A percentile compares a stretch with the other conserved stretches of the same genome.
phyloP scores from a whole-genome alignment of 35 echinoderm and acorn worm genomes.

The Antedon bifida region DNA sequence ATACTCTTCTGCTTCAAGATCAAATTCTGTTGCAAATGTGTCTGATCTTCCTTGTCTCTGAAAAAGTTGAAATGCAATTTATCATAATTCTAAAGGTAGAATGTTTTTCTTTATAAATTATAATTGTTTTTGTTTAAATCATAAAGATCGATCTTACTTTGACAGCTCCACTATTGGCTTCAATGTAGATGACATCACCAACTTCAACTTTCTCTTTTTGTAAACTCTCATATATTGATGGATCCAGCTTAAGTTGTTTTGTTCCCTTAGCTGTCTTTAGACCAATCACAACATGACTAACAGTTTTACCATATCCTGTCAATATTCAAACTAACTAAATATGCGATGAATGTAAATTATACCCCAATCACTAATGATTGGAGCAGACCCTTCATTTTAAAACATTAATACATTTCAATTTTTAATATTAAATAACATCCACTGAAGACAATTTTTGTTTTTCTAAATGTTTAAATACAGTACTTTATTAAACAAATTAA shows the following conservation, averaged over 20 bases:
- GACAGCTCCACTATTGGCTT: slow-evolving; percentile 97
- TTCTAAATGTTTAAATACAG: no score
- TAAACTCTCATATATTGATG: slow-evolving; percentile 97
- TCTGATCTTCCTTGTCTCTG: slow-evolving; percentile 99
- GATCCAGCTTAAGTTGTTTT: slow-evolving; percentile 93
- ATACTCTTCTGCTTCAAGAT: slow-evolving; percentile 96
- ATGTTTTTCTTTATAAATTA: no score
- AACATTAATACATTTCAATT: no score
- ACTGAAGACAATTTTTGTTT: no score
- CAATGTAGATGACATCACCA: slow-evolving; percentile 99
- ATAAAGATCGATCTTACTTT: slow-evolving; percentile 49
- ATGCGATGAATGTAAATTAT: no score
- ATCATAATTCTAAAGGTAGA: no score
- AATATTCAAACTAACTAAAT: neutral
- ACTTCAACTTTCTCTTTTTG: slow-evolving; percentile 97
- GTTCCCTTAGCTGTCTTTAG: slow-evolving; percentile 97
- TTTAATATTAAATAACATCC: no score
- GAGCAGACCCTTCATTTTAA: no score
- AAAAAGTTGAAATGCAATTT: slow-evolving; percentile 10
- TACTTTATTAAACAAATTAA: no score
- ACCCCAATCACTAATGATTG: no score
- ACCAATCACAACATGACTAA: slow-evolving; percentile 96
- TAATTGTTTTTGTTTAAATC: no score
- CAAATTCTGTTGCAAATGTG: slow-evolving; percentile 98
- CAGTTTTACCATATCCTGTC: slow-evolving; percentile 98